Conservation (phyloP, 2,797 vertebrate genomes). For the Gymnothorax javanicus region DNA sequence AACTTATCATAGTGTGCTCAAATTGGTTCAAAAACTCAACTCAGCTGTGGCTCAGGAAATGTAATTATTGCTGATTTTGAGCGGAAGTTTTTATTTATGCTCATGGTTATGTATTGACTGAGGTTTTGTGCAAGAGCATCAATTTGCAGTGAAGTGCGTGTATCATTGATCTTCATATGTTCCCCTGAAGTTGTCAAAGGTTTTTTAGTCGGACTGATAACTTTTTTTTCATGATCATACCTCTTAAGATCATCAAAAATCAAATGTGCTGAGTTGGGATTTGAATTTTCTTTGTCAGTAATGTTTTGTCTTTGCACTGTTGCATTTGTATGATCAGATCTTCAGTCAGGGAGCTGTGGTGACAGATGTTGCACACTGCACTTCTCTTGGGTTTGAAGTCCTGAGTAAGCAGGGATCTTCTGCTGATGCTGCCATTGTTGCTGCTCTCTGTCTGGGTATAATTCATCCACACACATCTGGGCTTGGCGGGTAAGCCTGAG, state of each 20-base stretch:
- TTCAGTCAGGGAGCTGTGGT: slow-evolving; percentile 91
- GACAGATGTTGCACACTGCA: slow-evolving; percentile 87
- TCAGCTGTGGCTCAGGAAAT: not conserved
- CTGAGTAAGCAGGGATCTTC: slow-evolving; percentile 88
- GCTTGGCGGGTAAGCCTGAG: slow-evolving; percentile 85
- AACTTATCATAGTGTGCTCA: not conserved
- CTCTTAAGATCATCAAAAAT: not conserved
- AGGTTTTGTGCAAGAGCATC: not conserved
- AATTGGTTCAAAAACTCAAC: not conserved
- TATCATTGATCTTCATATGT: not conserved
- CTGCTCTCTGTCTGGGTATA: slow-evolving; percentile 88
- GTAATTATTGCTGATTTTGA: not conserved
- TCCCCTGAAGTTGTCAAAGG: not conserved
- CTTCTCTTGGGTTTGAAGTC: slow-evolving; percentile 84
- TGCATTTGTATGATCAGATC: slow-evolving; percentile 68
- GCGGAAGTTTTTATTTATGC: not conserved
- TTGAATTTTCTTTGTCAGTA: not conserved
- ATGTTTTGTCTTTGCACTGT: not conserved
- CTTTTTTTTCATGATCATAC: not conserved
- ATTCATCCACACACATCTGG: slow-evolving; percentile 93
- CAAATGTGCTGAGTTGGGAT: not conserved
- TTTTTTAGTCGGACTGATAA: not conserved
- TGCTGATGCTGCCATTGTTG: slow-evolving; percentile 88
- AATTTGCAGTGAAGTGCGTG: not conserved
- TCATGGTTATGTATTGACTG: not conserved